phyloP scores from a whole-genome alignment of 2,888 invertebrate species.

The Papilio demoleus region DNA sequence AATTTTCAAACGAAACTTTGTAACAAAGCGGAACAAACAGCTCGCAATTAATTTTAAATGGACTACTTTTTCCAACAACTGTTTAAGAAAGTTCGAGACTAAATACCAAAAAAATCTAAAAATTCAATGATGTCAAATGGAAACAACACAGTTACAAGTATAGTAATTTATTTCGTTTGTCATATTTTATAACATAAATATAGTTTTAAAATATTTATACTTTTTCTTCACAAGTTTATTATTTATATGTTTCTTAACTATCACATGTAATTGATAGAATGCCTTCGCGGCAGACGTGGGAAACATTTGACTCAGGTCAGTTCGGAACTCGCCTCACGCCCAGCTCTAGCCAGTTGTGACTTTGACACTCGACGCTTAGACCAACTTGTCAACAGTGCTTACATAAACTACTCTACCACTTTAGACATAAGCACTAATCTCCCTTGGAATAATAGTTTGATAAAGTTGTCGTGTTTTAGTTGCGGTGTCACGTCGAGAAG shows the following conservation, averaged over 20 bases:
- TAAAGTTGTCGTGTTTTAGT: constrained; percentile 41
- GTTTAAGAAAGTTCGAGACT: too few species aligned
- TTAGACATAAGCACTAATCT: constrained; percentile 24
- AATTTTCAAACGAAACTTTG: constrained; percentile 27
- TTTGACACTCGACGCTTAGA: constrained; percentile 54
- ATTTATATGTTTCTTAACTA: neutral
- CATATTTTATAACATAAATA: too few species aligned
- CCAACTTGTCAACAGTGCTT: constrained; percentile 44
- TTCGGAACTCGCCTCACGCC: constrained; percentile 59
- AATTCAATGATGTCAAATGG: neutral
- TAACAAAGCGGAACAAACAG: constrained; percentile 16
- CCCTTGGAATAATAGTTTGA: constrained; percentile 12
- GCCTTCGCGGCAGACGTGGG: constrained; percentile 50
- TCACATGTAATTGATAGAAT: constrained; percentile 45
- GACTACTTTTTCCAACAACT: constrained; percentile 6
- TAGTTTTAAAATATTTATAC: too few species aligned
- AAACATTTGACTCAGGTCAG: constrained; percentile 58
- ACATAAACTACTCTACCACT: constrained; percentile 9
- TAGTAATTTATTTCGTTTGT: too few species aligned
- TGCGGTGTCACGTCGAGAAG: constrained; percentile 52
- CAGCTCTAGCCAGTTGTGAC: constrained; percentile 51
- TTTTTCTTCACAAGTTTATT: neutral
- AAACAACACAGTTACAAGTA: neutral
- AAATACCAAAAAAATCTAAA: neutral
- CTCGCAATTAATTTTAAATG: neutral